A percentile compares a stretch with the other conserved stretches of the same genome.
These are phyloP conservation scores for Eulithis testata DNA, from an alignment of 2,888 invertebrate species.

Conservation along the genomic window DNA sequence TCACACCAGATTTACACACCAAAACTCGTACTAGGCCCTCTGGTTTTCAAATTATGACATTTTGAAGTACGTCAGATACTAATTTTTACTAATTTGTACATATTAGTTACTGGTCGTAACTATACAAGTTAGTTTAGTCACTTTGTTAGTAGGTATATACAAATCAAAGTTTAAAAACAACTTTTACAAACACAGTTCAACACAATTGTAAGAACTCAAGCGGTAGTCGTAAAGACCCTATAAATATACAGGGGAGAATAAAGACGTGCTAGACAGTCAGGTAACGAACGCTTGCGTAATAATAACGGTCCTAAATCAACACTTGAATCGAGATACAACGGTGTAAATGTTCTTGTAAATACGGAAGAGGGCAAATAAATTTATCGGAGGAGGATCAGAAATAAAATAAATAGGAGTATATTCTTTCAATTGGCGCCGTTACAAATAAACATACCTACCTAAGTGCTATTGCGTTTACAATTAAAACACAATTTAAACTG, in stretches of 20 bases:
- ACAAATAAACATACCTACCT: slow-evolving; percentile 12
- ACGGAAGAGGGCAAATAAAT: slow-evolving; percentile 60
- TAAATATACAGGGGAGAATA: slow-evolving; percentile 29
- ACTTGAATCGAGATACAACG: slow-evolving; percentile 51
- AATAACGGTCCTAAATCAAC: slow-evolving; percentile 71
- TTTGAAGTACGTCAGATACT: too few relatives aligned
- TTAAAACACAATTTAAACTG: not conserved
- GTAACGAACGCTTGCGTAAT: slow-evolving; percentile 44
- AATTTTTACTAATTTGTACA: too few relatives aligned
- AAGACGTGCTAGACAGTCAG: slow-evolving; percentile 35
- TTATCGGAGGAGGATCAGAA: slow-evolving; percentile 44
- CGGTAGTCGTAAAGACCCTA: slow-evolving; percentile 16
- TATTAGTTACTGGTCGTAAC: too few relatives aligned
- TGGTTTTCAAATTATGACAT: too few relatives aligned
- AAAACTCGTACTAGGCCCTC: too few relatives aligned
- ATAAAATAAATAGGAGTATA: slow-evolving; percentile 22
- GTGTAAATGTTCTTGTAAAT: slow-evolving; percentile 65
- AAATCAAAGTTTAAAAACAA: slow-evolving; percentile 7
- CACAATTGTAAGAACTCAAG: slow-evolving; percentile 8
- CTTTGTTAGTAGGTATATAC: not conserved
- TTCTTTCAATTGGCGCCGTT: slow-evolving; percentile 16
- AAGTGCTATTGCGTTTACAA: not conserved
- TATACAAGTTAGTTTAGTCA: too few relatives aligned
- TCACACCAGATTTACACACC: too few relatives aligned
- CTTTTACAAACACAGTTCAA: slow-evolving; percentile 8